These are phyloP conservation scores for Poeciliopsis occidentalis DNA, from an alignment of 2,113 vertebrate species.

Conservation along the genomic window DNA sequence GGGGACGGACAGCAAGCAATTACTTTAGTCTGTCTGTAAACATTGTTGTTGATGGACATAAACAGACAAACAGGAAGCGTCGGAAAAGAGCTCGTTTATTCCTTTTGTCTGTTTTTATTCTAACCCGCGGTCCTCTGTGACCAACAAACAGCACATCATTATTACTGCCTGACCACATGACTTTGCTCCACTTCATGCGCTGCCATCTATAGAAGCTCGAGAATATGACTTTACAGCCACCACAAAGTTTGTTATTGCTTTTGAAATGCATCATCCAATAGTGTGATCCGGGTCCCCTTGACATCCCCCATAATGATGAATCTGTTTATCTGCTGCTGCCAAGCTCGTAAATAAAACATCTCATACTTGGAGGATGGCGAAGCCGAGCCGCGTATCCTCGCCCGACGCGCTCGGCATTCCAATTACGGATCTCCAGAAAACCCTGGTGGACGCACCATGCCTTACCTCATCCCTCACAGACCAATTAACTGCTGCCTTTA, in stretches of 20 bases:
- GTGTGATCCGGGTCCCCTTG: conserved; percentile 21
- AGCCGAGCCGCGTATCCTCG: conserved; percentile 6
- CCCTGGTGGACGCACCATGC: neutral
- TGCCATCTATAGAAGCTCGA: neutral
- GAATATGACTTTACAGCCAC: conserved; percentile 7
- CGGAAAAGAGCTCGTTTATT: neutral
- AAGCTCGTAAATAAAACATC: conserved; percentile 36
- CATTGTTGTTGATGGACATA: neutral
- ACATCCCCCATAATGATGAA: conserved; percentile 19
- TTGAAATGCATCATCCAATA: conserved; percentile 18
- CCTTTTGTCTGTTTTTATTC: neutral
- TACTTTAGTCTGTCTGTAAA: neutral
- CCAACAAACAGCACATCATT: neutral
- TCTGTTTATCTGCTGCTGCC: conserved; percentile 26
- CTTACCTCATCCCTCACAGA: too few relatives aligned
- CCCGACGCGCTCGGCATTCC: neutral
- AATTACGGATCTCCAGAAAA: conserved; percentile 5
- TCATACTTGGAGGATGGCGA: conserved; percentile 15
- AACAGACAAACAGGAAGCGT: neutral
- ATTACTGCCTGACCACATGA: conserved; percentile 15
- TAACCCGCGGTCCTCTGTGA: conserved; percentile 1
- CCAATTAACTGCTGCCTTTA: too few relatives aligned
- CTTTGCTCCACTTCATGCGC: neutral
- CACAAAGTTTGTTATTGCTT: conserved; percentile 13
- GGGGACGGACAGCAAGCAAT: neutral